Conservation (phyloP, 2,888 invertebrate genomes). For the Antheraea yamamai region DNA sequence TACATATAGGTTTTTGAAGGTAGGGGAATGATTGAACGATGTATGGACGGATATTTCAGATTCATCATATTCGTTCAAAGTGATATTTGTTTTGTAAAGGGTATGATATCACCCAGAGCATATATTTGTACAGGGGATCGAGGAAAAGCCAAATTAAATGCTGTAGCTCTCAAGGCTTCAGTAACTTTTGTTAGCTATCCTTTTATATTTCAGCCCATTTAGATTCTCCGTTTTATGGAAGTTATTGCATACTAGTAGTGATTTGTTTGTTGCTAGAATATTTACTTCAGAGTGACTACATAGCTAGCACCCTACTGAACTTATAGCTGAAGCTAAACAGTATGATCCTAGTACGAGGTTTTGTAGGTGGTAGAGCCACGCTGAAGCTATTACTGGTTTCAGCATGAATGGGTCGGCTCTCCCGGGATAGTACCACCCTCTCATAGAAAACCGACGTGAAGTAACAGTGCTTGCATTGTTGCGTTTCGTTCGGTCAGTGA, state of each 20-base stretch:
- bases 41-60: background rate
- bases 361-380: too few species aligned
- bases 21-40: background rate
- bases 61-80: background rate
- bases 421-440: too few species aligned
- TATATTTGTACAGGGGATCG: background rate
- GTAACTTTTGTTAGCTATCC: background rate
- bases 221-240: background rate
- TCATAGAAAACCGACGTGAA: too few species aligned
- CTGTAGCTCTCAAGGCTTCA: background rate
- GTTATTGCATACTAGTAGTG: background rate
- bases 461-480: too few species aligned
- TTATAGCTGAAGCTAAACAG: background rate
- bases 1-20: constrained; percentile 2
- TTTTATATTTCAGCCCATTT: background rate
- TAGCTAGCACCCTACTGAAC: background rate
- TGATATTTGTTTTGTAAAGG: background rate
- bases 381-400: too few species aligned
- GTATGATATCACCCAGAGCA: background rate
- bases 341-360: background rate
- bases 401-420: too few species aligned
- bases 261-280: too few species aligned
- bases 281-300: too few species aligned
- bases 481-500: too few species aligned
- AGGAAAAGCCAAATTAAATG: background rate